Conservation (phyloP, 1,140 invertebrate species). For the Argopecten irradians region DNA sequence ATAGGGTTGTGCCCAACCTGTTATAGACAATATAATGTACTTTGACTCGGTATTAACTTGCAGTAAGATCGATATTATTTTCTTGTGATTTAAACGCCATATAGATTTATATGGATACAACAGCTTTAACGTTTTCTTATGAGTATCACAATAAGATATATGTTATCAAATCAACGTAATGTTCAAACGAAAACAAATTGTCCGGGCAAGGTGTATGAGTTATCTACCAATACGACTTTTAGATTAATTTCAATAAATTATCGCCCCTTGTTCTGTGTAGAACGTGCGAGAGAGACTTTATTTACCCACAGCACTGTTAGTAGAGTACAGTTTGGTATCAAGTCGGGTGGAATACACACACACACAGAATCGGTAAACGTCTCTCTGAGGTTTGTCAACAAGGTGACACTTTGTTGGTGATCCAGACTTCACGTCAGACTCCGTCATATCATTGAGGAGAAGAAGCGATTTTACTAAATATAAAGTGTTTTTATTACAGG, state of each 20-base stretch:
- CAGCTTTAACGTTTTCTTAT: no score
- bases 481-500: not conserved
- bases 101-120: no score
- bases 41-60: no score
- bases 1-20: no score
- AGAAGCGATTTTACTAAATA: not conserved
- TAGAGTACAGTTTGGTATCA: not conserved
- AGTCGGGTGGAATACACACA: slow-evolving; percentile 4
- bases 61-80: no score
- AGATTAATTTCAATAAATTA: not conserved
- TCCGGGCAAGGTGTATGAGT: not conserved
- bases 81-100: no score
- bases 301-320: not conserved
- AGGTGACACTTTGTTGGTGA: not conserved
- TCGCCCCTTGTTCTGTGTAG: not conserved
- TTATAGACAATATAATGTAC: no score
- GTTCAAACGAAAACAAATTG: not conserved
- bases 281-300: not conserved
- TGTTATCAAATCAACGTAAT: not conserved
- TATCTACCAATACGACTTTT: not conserved
- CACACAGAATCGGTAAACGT: not conserved
- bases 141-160: not conserved
- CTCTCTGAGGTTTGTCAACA: not conserved
- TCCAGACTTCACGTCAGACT: not conserved
- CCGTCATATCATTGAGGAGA: not conserved